Evolutionary conservation across 2,888 invertebrate species (phyloP).

Genomic region (Ephialtes manifestator): DNA sequence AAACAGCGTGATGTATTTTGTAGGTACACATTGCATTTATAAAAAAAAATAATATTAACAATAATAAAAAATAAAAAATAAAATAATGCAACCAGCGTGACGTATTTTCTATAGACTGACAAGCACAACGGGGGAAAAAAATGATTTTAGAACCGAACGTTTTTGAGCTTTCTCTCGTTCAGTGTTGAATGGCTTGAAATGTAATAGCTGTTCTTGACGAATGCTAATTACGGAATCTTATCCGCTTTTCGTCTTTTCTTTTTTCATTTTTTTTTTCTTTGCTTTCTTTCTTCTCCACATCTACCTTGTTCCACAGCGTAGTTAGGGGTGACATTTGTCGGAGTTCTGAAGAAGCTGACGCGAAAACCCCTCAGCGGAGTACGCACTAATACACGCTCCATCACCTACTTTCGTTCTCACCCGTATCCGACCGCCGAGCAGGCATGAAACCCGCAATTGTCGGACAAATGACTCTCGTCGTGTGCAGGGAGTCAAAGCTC

Average conservation of each 20-base stretch:
- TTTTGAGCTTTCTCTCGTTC: background rate
- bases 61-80: no score
- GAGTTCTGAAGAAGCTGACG: conserved; percentile 19
- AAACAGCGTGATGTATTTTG: background rate
- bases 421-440: conserved; percentile 7
- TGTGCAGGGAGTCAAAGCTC: conserved; percentile 46
- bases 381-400: conserved; percentile 33
- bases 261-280: background rate
- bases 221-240: conserved; percentile 5
- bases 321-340: conserved; percentile 5
- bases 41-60: no score
- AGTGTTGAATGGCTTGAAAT: conserved; percentile 1
- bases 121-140: background rate
- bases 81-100: no score
- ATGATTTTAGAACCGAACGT: conserved; percentile 16
- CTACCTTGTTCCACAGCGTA: background rate
- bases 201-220: conserved; percentile 8
- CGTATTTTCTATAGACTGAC: background rate
- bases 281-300: background rate
- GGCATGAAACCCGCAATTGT: conserved; percentile 49
- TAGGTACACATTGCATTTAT: no score
- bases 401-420: conserved; percentile 43
- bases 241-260: background rate
- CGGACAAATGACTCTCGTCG: conserved; percentile 53
- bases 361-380: background rate